phyloP scores from a whole-genome alignment of 2,888 invertebrate genomes.

The Aethes cnicana region DNA sequence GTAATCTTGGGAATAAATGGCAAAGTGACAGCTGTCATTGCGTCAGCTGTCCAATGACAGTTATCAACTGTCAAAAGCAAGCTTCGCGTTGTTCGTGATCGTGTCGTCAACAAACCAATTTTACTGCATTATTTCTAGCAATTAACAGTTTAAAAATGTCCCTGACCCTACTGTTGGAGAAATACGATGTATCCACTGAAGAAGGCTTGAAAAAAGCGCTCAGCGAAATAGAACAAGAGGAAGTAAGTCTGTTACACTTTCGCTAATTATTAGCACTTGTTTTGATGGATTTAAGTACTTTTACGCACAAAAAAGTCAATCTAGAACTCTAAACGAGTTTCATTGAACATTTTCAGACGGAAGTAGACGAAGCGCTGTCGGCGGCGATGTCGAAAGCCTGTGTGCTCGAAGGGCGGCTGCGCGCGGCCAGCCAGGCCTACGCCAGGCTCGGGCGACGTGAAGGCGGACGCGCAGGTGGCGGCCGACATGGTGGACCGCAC shows the following conservation, averaged over 20 bases:
- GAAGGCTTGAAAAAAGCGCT: conserved; percentile 82
- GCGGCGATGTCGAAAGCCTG: conserved; percentile 88
- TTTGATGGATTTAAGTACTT: too few relatives aligned
- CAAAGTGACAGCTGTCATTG: conserved; percentile 7
- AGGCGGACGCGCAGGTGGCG: conserved; percentile 90
- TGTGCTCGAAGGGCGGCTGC: conserved; percentile 90
- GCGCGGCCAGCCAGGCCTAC: conserved; percentile 90
- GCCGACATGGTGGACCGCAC: conserved; percentile 93
- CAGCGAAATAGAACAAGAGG: conserved; percentile 81
- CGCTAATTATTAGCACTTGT: too few relatives aligned
- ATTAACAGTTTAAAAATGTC: conserved; percentile 47
- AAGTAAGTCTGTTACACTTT: conserved; percentile 57
- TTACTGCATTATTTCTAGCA: conserved; percentile 1
- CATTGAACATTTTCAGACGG: conserved; percentile 84
- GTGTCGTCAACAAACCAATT: not conserved
- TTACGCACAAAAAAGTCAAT: too few relatives aligned
- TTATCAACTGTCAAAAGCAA: conserved; percentile 9
- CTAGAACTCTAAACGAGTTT: too few relatives aligned
- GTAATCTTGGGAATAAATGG: not conserved
- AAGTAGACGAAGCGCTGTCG: conserved; percentile 87
- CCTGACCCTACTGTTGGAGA: conserved; percentile 65
- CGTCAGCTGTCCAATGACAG: conserved; percentile 12
- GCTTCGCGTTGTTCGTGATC: too few relatives aligned
- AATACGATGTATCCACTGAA: conserved; percentile 78
- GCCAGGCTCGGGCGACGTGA: conserved; percentile 90